phyloP scores from a whole-genome alignment of 2,113 vertebrate genomes.

The Boleophthalmus pectinirostris region DNA sequence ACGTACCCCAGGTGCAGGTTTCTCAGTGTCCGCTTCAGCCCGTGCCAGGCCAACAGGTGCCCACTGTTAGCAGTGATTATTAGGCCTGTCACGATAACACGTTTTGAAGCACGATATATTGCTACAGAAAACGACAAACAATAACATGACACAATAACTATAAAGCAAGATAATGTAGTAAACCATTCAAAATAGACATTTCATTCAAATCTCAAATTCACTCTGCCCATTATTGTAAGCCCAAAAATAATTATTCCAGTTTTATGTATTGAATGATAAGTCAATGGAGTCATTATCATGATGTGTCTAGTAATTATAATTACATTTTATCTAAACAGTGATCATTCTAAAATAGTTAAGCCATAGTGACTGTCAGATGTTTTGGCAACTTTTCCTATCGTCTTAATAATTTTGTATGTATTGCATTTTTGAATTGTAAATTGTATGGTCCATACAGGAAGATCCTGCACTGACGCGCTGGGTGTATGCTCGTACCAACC shows the following conservation, averaged over 20 bases:
- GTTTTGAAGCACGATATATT: too few relatives aligned
- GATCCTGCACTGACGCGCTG: slow-evolving; percentile 87
- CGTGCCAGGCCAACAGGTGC: background rate
- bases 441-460: slow-evolving; percentile 75
- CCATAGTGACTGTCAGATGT: background rate
- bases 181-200: too few relatives aligned
- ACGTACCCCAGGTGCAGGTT: background rate
- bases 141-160: too few relatives aligned
- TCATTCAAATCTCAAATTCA: too few relatives aligned
- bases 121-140: too few relatives aligned
- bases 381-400: background rate
- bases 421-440: background rate
- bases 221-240: too few relatives aligned
- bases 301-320: too few relatives aligned
- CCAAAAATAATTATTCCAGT: too few relatives aligned
- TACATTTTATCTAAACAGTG: background rate
- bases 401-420: background rate
- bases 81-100: too few relatives aligned
- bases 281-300: too few relatives aligned
- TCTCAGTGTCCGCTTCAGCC: background rate
- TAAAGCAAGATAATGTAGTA: too few relatives aligned
- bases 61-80: background rate
- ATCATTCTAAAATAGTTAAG: background rate
- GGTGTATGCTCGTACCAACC: slow-evolving; percentile 80
- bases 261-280: too few relatives aligned